Base-by-base conservation (phyloP, 2,113 vertebrate genomes). In the Notechis scutatus region DNA sequence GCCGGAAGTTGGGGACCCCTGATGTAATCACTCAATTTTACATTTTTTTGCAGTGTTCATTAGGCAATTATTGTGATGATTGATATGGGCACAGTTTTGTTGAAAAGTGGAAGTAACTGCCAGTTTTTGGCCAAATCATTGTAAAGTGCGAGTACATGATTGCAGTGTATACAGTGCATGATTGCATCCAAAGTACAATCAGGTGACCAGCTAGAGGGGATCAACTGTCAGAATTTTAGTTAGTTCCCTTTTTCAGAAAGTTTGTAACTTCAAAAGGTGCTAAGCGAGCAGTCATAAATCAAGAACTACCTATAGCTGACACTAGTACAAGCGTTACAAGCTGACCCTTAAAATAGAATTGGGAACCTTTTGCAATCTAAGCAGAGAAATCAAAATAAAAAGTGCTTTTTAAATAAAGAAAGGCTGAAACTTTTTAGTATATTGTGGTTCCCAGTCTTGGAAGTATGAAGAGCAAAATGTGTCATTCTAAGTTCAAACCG, bases 1-100 rank as follows among this genome's bases (percentile, higher is more conserved):
- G 3, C 10, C 10, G 0, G 59, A 11, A 1, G 0, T 4, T 64
- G 59, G 3, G 26, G 10, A 21, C 3, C 4, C 26, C 61, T 29
- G 61, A 29, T 29, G 29, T 69, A 69, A n/a, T 12, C 29, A 69
- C 29, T n/a, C 61, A n/a, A 5, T 64, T 64, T n/a, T n/a, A 69
- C 4, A 2, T 69, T 69, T 69, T 50, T 69, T 69, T 15, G 61
- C 61, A 69, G 61, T 69, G 11, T 69, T 69, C 3, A 29, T 69
- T 69, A 69, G 61, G 61, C 29, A 69, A 69, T n/a, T 9, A 69
- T n/a, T 9, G 10, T n/a, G 11, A n/a, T 69, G 11, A n/a, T 69
- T 69, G 4, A 12, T n/a, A 69, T n/a, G 4, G 12, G 1, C 11
- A 69, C 11, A 69, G 61, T n/a, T 69, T 15, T 69, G 61, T 69